Percentiles rank a stretch among this genome's conserved stretches.
Conservation (phyloP, 2,888 invertebrate species). For the Acanthoscelides obtectus region DNA sequence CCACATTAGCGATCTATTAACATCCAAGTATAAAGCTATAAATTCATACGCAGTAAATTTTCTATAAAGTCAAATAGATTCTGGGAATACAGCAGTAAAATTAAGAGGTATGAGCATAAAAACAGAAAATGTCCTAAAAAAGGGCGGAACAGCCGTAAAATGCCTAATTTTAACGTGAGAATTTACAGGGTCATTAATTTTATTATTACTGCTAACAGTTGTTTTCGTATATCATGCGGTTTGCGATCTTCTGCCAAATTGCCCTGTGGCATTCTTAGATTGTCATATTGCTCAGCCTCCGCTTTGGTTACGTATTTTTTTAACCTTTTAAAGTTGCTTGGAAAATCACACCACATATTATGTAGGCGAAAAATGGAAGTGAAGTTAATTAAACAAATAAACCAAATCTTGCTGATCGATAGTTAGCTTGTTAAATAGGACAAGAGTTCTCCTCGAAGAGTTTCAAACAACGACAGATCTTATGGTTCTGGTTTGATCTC, state of each 20-base stretch:
- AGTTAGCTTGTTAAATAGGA: too few relatives aligned
- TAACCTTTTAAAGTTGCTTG: too few relatives aligned
- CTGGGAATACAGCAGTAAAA: constrained; percentile 16
- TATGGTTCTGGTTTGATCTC: too few relatives aligned
- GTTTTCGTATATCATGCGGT: constrained; percentile 8
- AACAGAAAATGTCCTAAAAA: constrained; percentile 1
- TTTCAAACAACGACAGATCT: too few relatives aligned
- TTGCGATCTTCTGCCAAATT: not conserved
- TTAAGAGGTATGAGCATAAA: constrained; percentile 14
- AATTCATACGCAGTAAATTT: not conserved
- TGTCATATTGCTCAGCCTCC: too few relatives aligned
- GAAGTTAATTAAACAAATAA: too few relatives aligned
- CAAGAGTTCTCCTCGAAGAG: too few relatives aligned
- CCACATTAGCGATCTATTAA: not conserved
- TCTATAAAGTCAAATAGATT: constrained; percentile 5
- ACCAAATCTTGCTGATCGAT: too few relatives aligned
- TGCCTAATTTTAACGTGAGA: constrained; percentile 11
- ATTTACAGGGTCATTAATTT: constrained; percentile 13
- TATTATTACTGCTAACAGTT: constrained; percentile 15
- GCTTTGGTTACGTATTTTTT: too few relatives aligned
- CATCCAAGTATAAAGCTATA: not conserved
- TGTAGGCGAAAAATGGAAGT: too few relatives aligned
- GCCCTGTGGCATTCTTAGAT: not conserved
- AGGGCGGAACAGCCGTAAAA: constrained; percentile 11
- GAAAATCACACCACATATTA: too few relatives aligned